A percentile compares a stretch with the other conserved stretches of the same genome.
Evolutionary conservation across 1,140 invertebrate species (phyloP).

Genomic region (Drosophila pseudoananassae): DNA sequence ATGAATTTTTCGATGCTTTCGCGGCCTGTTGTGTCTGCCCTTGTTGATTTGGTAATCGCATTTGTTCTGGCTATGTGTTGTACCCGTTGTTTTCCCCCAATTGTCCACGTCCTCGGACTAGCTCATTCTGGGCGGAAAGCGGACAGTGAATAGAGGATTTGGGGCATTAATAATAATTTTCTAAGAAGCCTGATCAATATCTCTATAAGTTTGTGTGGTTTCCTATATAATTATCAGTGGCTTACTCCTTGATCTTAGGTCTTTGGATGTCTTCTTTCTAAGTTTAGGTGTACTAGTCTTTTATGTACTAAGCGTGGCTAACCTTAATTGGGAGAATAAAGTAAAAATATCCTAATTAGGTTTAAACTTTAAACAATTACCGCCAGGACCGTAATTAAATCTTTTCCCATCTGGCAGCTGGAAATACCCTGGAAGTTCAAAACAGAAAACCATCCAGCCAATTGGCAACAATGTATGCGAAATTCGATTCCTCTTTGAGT

Average conservation of each 20-base stretch:
- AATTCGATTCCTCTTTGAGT: slow-evolving; percentile 9
- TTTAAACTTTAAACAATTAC: slow-evolving; percentile 3
- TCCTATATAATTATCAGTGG: not conserved
- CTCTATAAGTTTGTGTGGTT: not conserved
- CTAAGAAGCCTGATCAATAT: slow-evolving; percentile 16
- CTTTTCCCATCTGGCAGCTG: slow-evolving; percentile 2
- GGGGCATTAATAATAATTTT: slow-evolving; percentile 32
- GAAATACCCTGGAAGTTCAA: not conserved
- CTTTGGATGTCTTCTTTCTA: not conserved
- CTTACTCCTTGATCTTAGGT: not conserved
- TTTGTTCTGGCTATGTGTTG: slow-evolving; percentile 45
- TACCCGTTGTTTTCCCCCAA: slow-evolving; percentile 3
- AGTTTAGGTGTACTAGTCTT: not conserved
- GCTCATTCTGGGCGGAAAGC: not conserved
- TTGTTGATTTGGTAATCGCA: slow-evolving; percentile 49
- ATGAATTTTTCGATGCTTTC: slow-evolving; percentile 49
- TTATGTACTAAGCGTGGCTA: not conserved
- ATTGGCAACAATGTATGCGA: slow-evolving; percentile 23
- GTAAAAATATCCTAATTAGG: not conserved
- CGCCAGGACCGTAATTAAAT: slow-evolving; percentile 26
- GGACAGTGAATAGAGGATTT: not conserved
- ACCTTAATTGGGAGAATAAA: not conserved
- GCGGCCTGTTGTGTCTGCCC: slow-evolving; percentile 3
- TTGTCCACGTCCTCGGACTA: slow-evolving; percentile 23
- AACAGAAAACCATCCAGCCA: slow-evolving; percentile 10